Evolutionary conservation across 2,113 vertebrate genomes (phyloP).

Genomic region (Taurulus bubalis): DNA sequence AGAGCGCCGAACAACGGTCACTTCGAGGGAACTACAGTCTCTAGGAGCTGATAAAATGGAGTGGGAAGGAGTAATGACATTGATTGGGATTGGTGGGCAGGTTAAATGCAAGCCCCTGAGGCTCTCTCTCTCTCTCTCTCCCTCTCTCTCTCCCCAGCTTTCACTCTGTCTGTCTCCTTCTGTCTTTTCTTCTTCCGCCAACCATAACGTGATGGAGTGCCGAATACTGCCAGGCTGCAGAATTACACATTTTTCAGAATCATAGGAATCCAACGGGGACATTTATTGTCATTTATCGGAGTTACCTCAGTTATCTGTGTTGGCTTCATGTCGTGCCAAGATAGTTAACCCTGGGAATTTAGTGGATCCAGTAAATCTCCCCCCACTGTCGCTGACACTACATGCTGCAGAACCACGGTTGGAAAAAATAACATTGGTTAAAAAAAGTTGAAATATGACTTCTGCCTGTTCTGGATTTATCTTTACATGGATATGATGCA

Average conservation of each 20-base stretch:
- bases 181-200: slow-evolving; percentile 53
- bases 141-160: slow-evolving; percentile 32
- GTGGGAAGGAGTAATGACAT: slow-evolving; percentile 92
- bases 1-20: slow-evolving; percentile 92
- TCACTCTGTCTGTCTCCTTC: slow-evolving; percentile 48
- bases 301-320: slow-evolving; percentile 52
- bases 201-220: slow-evolving; percentile 57
- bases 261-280: slow-evolving; percentile 48
- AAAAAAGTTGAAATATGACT: neutral
- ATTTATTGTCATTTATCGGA: slow-evolving; percentile 67
- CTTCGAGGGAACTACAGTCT: slow-evolving; percentile 88
- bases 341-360: slow-evolving; percentile 41
- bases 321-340: slow-evolving; percentile 50
- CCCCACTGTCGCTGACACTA: neutral
- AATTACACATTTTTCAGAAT: slow-evolving; percentile 70
- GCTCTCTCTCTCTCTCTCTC: slow-evolving; percentile 54
- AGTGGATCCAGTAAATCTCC: slow-evolving; percentile 22
- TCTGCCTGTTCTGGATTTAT: neutral
- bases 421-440: slow-evolving; percentile 6
- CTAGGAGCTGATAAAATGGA: slow-evolving; percentile 85
- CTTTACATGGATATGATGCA: neutral
- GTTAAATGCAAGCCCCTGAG: slow-evolving; percentile 80
- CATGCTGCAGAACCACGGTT: neutral
- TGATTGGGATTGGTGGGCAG: slow-evolving; percentile 91
- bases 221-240: slow-evolving; percentile 43